Evolutionary conservation across 1,140 invertebrate genomes (phyloP), one percentile per base, ranked within the genome.

Genomic region (Leptinotarsa undecemlineata): DNA sequence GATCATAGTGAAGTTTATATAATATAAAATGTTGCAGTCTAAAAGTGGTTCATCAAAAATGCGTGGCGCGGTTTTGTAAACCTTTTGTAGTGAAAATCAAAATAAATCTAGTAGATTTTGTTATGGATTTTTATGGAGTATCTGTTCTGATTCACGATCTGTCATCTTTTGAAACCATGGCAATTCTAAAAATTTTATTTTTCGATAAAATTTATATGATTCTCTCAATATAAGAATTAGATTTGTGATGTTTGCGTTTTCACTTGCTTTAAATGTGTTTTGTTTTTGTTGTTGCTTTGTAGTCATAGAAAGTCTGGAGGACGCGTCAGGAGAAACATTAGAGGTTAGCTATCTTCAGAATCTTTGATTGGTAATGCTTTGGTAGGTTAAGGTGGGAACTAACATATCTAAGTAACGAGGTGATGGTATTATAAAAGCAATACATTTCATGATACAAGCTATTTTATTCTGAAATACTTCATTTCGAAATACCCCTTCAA

Each of bases 231-330:
- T 61, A 3, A 61, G 3, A 19, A 20, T 61, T n/a, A 61, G 20
- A 61, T 61, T 66, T 66, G 63, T 66, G 63, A 21, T 66, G 63
- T 17, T 17, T 66, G 63, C 21, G 63, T 77, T 76, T 64, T 66
- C 73, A 73, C 64, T 62, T 74, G 79, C 79, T 78, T 81, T 79
- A 78, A 71, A 76, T 79, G 74, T 80, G 51, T 57, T 57, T 80
- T 80, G 14, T 57, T 57, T 81, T 80, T 79, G 73, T 79, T 83
- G 74, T 82, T 81, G 82, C 82, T 81, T 79, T 82, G 82, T 83
- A 83, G 82, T 83, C 73, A 72, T 83, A 83, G 82, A 83, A 72
- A 78, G 76, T 76, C 78, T 76, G 78, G 74, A 69, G 74, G 73
- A 76, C 70, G 80, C 79, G 73, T 71, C 76, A 72, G 77, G 75